Conservation (phyloP, 2,797 vertebrate species). For the Tadarida brasiliensis region DNA sequence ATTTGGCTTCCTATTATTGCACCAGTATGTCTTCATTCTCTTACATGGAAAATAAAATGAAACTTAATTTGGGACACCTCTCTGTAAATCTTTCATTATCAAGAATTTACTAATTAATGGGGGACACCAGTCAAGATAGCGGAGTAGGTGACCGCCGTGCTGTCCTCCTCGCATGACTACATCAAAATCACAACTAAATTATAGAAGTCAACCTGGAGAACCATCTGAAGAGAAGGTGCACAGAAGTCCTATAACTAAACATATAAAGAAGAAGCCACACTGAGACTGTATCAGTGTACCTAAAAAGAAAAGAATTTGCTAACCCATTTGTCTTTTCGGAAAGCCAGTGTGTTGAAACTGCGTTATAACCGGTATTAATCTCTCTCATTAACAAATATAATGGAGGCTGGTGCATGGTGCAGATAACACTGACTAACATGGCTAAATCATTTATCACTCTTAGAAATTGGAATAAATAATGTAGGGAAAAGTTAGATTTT, state of each 20-base stretch:
- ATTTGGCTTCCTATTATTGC: background rate
- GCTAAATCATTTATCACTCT: constrained; percentile 53
- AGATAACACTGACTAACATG: background rate
- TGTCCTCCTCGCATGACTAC: background rate
- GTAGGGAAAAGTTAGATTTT: constrained; percentile 11
- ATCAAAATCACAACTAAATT: background rate
- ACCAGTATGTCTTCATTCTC: background rate
- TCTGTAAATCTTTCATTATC: constrained; percentile 6
- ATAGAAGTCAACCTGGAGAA: too few relatives aligned
- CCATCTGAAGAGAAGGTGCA: background rate
- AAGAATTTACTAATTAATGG: background rate
- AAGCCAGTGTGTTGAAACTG: constrained; percentile 21
- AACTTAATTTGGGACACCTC: constrained; percentile 28
- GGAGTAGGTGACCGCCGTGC: background rate
- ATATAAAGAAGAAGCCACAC: background rate
- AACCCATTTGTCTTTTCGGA: background rate
- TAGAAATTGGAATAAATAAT: background rate
- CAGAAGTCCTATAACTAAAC: background rate
- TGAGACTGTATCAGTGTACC: background rate
- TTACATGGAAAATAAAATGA: constrained; percentile 53
- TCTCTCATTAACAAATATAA: constrained; percentile 12
- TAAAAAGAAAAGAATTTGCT: background rate
- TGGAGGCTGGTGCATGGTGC: background rate
- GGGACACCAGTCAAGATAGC: background rate
- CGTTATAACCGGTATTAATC: constrained; percentile 59